Percentiles rank a stretch among this genome's conserved stretches.
phyloP scores from a whole-genome alignment of 2,888 invertebrate genomes.

The Phymatocera aterrima region DNA sequence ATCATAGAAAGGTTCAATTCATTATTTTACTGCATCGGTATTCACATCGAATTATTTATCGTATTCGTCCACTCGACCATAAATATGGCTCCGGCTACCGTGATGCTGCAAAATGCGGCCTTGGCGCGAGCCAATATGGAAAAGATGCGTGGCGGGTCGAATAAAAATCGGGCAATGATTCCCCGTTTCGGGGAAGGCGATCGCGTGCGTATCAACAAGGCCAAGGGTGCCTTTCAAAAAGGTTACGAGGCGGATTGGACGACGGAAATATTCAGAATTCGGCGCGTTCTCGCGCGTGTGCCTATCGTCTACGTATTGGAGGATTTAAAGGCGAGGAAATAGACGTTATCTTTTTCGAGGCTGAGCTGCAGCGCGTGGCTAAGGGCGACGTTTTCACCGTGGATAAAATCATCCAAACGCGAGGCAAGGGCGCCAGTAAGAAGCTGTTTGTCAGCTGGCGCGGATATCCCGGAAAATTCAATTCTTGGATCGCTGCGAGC shows the following conservation, averaged over 20 bases:
- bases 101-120: no score
- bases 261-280: slow-evolving; percentile 58
- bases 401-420: slow-evolving; percentile 53
- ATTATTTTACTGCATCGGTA: no score
- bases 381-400: slow-evolving; percentile 50
- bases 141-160: no score
- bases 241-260: slow-evolving; percentile 55
- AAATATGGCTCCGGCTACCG: no score
- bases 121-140: no score
- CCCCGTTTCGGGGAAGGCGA: no score
- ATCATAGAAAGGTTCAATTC: no score
- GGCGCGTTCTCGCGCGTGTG: slow-evolving; percentile 48
- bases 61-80: no score
- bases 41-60: no score
- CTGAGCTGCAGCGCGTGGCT: slow-evolving; percentile 54
- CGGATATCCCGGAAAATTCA: slow-evolving; percentile 54
- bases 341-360: slow-evolving; percentile 55
- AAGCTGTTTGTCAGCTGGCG: slow-evolving; percentile 57
- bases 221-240: slow-evolving; percentile 55
- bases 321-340: slow-evolving; percentile 55
- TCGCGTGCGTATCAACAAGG: slow-evolving; percentile 43
- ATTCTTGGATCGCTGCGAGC: slow-evolving; percentile 56
- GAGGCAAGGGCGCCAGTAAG: slow-evolving; percentile 47
- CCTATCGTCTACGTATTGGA: slow-evolving; percentile 57
- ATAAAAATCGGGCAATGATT: no score